A percentile compares a stretch with the other conserved stretches of the same genome.
Evolutionary conservation across 2,888 invertebrate genomes (phyloP).

Genomic region (Lapara coniferarum): DNA sequence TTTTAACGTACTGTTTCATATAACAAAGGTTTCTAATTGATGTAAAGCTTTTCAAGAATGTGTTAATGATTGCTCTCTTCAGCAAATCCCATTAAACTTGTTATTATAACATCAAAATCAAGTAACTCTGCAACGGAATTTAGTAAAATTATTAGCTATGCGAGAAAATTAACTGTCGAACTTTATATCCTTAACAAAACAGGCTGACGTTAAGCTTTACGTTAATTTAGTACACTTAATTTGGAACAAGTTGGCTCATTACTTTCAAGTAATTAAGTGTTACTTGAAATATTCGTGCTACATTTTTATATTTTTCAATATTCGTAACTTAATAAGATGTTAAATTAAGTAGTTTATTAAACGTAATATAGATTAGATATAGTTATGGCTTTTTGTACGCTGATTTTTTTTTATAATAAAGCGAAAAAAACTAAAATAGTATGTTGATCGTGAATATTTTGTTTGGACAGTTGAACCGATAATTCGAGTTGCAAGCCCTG

Average conservation of each 20-base stretch:
- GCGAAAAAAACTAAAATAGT: neutral
- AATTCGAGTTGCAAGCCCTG: slow-evolving; percentile 91
- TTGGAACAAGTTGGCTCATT: slow-evolving; percentile 49
- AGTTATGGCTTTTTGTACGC: too few relatives aligned
- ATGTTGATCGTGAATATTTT: neutral
- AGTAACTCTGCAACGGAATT: slow-evolving; percentile 30
- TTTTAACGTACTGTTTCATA: too few relatives aligned
- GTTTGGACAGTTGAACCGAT: slow-evolving; percentile 88
- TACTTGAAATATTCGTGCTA: slow-evolving; percentile 25
- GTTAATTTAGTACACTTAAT: slow-evolving; percentile 54
- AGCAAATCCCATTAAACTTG: neutral
- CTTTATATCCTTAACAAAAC: slow-evolving; percentile 49
- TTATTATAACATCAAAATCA: slow-evolving; percentile 13
- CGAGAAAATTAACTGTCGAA: slow-evolving; percentile 47
- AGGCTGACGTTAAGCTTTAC: slow-evolving; percentile 46
- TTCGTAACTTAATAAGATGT: neutral
- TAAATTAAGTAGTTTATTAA: neutral
- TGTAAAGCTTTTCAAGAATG: neutral
- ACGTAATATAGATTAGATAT: neutral
- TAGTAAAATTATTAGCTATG: slow-evolving; percentile 42
- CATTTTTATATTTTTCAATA: slow-evolving; percentile 27
- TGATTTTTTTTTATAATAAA: too few relatives aligned
- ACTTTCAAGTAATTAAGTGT: slow-evolving; percentile 42
- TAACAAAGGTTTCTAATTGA: neutral
- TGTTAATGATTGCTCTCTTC: neutral